Evolutionary conservation across 2,113 vertebrate species (phyloP).

Genomic region (Seriola rivoliana): DNA sequence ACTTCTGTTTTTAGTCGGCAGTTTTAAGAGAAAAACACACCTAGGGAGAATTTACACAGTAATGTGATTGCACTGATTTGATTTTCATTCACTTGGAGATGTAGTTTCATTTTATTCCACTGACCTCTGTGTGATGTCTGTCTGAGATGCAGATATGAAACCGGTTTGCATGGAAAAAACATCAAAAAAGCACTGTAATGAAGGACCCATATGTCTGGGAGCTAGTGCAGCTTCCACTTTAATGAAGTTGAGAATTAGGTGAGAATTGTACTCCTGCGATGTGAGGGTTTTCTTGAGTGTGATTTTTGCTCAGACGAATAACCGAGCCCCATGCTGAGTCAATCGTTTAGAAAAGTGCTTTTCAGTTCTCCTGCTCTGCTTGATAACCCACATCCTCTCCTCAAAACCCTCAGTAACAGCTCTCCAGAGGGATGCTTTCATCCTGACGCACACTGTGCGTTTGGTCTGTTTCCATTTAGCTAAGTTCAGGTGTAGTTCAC

Average conservation of each 20-base stretch:
- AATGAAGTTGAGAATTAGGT: slow-evolving; percentile 17
- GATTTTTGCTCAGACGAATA: slow-evolving; percentile 40
- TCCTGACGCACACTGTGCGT: slow-evolving; percentile 80
- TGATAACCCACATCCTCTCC: slow-evolving; percentile 73
- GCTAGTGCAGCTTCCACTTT: not conserved
- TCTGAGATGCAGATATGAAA: slow-evolving; percentile 21
- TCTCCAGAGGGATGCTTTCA: slow-evolving; percentile 81
- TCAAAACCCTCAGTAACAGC: slow-evolving; percentile 66
- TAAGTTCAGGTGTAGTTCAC: slow-evolving; percentile 85
- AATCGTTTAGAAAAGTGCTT: slow-evolving; percentile 37
- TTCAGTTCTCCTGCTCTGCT: slow-evolving; percentile 58
- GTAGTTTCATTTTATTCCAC: not conserved
- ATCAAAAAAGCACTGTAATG: slow-evolving; percentile 10
- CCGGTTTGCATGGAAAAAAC: not conserved
- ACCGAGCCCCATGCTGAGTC: slow-evolving; percentile 67
- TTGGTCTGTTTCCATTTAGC: slow-evolving; percentile 85
- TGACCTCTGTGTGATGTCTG: slow-evolving; percentile 15
- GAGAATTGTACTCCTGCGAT: not conserved
- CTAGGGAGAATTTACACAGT: not conserved
- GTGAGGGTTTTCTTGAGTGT: slow-evolving; percentile 14
- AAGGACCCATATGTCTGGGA: slow-evolving; percentile 1
- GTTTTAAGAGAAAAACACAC: not conserved
- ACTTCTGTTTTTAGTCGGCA: not conserved
- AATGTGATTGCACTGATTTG: not conserved
- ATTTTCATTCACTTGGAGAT: not conserved